Conservation (phyloP, 2,113 vertebrate species). For the Ptyas mucosa region DNA sequence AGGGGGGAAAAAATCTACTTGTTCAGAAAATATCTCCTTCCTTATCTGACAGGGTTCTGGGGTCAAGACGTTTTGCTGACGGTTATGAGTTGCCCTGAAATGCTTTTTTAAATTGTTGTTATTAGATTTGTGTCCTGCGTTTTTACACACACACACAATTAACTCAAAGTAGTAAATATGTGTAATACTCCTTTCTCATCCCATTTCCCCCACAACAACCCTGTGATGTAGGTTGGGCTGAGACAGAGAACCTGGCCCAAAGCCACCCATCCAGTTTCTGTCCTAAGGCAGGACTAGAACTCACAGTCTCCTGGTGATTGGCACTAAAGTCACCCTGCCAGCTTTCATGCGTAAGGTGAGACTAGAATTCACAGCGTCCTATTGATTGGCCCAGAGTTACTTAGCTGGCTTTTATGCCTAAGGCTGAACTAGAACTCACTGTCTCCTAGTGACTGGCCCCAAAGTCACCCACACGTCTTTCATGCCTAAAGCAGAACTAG, state of each 20-base stretch:
- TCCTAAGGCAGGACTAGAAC: background rate
- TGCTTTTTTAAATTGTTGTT: background rate
- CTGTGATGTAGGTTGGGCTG: background rate
- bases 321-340: background rate
- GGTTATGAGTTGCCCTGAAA: background rate
- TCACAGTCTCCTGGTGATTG: background rate
- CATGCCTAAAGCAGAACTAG: background rate
- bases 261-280: background rate
- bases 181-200: background rate
- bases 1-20: background rate
- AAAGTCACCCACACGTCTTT: background rate
- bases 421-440: background rate
- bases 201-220: background rate
- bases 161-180: background rate
- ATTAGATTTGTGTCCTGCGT: background rate
- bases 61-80: background rate
- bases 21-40: background rate
- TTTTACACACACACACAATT: background rate
- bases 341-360: background rate
- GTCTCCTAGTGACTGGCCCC: background rate
- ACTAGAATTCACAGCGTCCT: background rate
- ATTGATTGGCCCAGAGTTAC: background rate
- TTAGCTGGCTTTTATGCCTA: background rate
- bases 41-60: background rate
- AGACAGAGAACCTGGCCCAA: background rate